Evolutionary conservation across 2,888 invertebrate species (phyloP).

Genomic region (Drosophila koepferae): DNA sequence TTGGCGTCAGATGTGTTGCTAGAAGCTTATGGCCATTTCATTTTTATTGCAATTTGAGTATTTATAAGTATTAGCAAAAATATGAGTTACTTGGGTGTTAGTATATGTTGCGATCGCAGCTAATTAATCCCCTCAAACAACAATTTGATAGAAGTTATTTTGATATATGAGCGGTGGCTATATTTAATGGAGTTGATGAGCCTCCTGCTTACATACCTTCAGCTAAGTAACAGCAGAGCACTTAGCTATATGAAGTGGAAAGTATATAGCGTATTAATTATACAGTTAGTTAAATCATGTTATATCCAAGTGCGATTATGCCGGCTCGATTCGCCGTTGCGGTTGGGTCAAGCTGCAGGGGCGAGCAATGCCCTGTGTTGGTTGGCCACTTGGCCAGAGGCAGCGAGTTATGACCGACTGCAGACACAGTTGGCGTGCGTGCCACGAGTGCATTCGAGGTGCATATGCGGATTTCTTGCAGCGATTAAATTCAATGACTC

Average conservation of each 20-base stretch:
- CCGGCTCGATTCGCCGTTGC: background rate
- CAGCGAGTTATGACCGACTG: slow-evolving; percentile 71
- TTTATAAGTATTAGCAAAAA: too few species aligned
- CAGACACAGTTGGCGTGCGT: slow-evolving; percentile 65
- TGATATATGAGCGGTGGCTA: background rate
- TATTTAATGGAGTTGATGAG: background rate
- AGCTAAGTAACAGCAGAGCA: background rate
- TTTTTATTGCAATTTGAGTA: too few species aligned
- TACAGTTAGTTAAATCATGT: slow-evolving; percentile 7
- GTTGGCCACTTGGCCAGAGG: slow-evolving; percentile 5
- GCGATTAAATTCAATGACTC: slow-evolving; percentile 80
- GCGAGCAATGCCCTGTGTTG: slow-evolving; percentile 8
- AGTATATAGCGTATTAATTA: background rate
- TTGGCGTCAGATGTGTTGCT: too few species aligned
- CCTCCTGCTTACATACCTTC: background rate
- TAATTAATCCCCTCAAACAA: too few species aligned
- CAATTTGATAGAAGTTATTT: background rate
- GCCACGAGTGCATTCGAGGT: slow-evolving; percentile 64
- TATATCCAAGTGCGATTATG: background rate
- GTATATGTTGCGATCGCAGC: too few species aligned
- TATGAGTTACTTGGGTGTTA: too few species aligned
- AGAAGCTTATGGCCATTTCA: too few species aligned
- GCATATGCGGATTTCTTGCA: slow-evolving; percentile 66
- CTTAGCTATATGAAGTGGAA: background rate
- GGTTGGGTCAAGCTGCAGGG: slow-evolving; percentile 21